Percentiles rank a stretch among this genome's conserved stretches.
These are phyloP conservation scores for Bovichtus diacanthus DNA, from an alignment of 2,797 vertebrate species.

Conservation along the genomic window DNA sequence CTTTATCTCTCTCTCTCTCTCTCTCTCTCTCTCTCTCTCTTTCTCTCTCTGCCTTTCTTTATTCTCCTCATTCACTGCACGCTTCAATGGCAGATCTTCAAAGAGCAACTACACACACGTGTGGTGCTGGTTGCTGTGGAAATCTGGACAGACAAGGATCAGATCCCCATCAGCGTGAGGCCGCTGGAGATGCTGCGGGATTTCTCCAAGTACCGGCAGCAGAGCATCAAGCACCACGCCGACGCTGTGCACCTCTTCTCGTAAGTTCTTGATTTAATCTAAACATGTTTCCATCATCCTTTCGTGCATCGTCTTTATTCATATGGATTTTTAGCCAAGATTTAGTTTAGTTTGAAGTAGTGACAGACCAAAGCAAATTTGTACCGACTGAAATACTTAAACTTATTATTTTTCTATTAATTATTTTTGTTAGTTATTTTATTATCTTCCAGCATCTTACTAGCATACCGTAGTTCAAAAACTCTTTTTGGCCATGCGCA, in stretches of 20 bases:
- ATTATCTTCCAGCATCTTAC: no score
- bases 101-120: conserved; percentile 96
- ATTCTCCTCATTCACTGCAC: conserved; percentile 37
- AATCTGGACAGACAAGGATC: conserved; percentile 96
- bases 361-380: no score
- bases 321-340: neutral
- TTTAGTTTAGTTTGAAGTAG: neutral
- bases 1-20: neutral
- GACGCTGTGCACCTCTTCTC: conserved; percentile 96
- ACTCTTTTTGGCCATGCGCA: no score
- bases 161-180: conserved; percentile 89
- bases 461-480: no score
- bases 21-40: conserved; percentile 1
- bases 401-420: no score
- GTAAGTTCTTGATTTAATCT: conserved; percentile 81
- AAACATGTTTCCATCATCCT: neutral
- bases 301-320: neutral
- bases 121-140: conserved; percentile 97
- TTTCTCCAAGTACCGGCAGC: conserved; percentile 95
- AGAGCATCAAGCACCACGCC: conserved; percentile 90
- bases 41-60: conserved; percentile 23
- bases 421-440: no score
- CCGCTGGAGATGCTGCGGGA: conserved; percentile 94
- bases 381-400: no score
- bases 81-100: conserved; percentile 90